Base-by-base conservation (phyloP, 2,888 invertebrate species). In the Gisinianus flammeolus region DNA sequence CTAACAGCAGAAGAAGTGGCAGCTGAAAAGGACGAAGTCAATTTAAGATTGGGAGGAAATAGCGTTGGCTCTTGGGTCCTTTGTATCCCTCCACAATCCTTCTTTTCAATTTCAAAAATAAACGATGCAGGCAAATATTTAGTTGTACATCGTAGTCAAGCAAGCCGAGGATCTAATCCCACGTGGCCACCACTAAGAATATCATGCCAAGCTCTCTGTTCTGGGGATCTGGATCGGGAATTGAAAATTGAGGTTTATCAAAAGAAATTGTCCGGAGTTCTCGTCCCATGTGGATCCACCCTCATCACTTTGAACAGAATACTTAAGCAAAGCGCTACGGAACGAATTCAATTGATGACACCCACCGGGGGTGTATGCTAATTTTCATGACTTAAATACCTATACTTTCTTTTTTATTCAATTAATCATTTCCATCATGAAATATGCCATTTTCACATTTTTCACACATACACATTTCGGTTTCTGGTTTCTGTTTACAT, bases 71-170 rank as follows among this genome's bases (percentile, higher is more conserved):
- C 79, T 4, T 74, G 79, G 33, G 71, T 62, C 8, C 82, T 80
- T 33, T 83, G 82, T 64, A 12, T 83, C 0, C 76, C 80, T 4
- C 83, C 83, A 10, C 67, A 66, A 19, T 78, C 82, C 10, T 78
- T 79, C 26, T 85, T 77, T 71, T 74, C 77, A 69, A 85, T 88
- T 33, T 86, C 85, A 54, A 88, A 88, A 82, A 83, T 86, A 4
- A 87, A 88, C 85, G 88, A 85, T 30, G 80, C 79, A 26, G 86
- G 87, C 12, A 85, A 85, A 22, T 88, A 87, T 80, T 87, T 88
- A 73, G 86, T 89, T 10, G 89, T 89, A 0, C 88, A 90, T 87
- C 80, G 89, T 88, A 22, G 84, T 88, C 90, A 90, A 85, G 87
- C 87, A 70, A 88, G 87, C 84, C 88, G 87, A 79, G 89, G 88